These are phyloP conservation scores for Poecilia gillii DNA, from an alignment of 2,797 vertebrate genomes.

Conservation along the genomic window DNA sequence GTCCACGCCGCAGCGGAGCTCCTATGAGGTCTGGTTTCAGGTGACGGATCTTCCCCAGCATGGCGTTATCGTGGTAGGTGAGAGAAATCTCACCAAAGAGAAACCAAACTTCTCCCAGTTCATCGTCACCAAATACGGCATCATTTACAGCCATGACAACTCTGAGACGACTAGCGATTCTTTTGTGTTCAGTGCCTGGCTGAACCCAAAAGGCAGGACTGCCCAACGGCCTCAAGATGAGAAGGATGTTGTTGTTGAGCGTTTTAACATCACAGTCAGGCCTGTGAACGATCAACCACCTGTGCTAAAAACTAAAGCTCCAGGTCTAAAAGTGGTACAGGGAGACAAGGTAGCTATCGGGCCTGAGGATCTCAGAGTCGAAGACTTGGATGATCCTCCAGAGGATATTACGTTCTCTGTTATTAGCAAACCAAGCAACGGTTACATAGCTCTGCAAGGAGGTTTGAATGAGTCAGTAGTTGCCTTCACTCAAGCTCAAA, in stretches of 20 bases:
- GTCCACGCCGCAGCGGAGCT: slow-evolving; percentile 75
- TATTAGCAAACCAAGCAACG: slow-evolving; percentile 87
- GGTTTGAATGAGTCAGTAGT: slow-evolving; percentile 76
- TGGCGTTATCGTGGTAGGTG: slow-evolving; percentile 85
- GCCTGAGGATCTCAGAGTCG: slow-evolving; percentile 84
- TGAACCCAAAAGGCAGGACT: slow-evolving; percentile 86
- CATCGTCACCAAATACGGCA: slow-evolving; percentile 87
- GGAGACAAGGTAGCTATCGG: slow-evolving; percentile 80
- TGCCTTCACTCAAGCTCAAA: slow-evolving; percentile 88
- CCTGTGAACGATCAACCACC: slow-evolving; percentile 89
- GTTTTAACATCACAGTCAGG: slow-evolving; percentile 86
- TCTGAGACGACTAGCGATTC: slow-evolving; percentile 86
- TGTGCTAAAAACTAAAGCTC: slow-evolving; percentile 88
- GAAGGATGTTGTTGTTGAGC: slow-evolving; percentile 81
- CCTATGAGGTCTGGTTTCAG: slow-evolving; percentile 91
- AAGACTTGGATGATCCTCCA: slow-evolving; percentile 87
- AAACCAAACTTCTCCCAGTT: slow-evolving; percentile 92
- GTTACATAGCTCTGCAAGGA: slow-evolving; percentile 84
- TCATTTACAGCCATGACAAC: slow-evolving; percentile 88
- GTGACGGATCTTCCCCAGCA: slow-evolving; percentile 85
- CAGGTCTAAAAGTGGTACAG: slow-evolving; percentile 84
- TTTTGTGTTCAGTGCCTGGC: slow-evolving; percentile 87
- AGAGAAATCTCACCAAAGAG: slow-evolving; percentile 87
- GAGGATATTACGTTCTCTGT: slow-evolving; percentile 86
- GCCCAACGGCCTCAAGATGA: slow-evolving; percentile 77